These are phyloP conservation scores for Oryctolagus cuniculus DNA, from an alignment of 2,113 vertebrate genomes.

Conservation along the genomic window DNA sequence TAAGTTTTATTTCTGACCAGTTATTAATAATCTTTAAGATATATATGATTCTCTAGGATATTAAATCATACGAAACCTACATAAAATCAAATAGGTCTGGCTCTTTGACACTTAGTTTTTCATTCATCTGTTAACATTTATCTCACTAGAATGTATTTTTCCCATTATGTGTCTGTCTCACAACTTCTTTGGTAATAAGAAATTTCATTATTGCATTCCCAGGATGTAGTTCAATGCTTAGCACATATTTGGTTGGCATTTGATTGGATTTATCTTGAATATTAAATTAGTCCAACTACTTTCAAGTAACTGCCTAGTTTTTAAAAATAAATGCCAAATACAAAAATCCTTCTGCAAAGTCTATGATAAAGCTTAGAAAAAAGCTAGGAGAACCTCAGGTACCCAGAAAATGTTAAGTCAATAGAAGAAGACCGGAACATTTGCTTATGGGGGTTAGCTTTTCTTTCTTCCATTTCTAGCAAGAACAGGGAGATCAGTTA, in stretches of 20 bases:
- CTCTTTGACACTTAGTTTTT: constrained; percentile 2
- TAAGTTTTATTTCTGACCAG: not conserved
- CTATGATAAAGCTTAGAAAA: not conserved
- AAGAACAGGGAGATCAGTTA: not conserved
- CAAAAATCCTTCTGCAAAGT: not conserved
- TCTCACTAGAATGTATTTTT: not conserved
- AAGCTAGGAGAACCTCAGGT: not conserved
- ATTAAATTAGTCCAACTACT: not conserved
- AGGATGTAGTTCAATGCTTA: not conserved
- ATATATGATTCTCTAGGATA: not conserved
- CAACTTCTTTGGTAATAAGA: not conserved
- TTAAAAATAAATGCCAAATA: not conserved
- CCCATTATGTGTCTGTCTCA: not conserved
- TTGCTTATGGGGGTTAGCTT: not conserved
- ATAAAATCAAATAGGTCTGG: not conserved
- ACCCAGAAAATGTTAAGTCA: not conserved
- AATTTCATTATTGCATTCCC: not conserved
- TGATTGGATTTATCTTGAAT: constrained; percentile 38
- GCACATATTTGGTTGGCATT: not conserved
- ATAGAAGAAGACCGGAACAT: not conserved
- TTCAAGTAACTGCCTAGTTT: constrained; percentile 34
- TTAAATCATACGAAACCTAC: constrained; percentile 26
- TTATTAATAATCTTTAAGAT: constrained; percentile 34
- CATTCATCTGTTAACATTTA: not conserved
- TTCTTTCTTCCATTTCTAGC: constrained; percentile 1